These are phyloP conservation scores for Athene noctua DNA, from an alignment of 2,113 vertebrate species.

Conservation along the genomic window DNA sequence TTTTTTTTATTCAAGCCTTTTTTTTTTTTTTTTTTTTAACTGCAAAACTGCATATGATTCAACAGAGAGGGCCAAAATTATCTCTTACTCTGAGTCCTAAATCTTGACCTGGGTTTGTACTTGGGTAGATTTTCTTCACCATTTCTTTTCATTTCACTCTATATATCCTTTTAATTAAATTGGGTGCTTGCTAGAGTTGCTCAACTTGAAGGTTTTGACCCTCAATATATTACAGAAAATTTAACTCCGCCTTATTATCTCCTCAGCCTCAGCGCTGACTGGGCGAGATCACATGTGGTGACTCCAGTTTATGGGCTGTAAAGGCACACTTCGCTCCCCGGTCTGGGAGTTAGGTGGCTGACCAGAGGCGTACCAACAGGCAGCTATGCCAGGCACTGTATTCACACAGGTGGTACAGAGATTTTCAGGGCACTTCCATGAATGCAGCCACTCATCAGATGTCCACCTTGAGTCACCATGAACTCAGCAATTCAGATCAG, in stretches of 20 bases:
- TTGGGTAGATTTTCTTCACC: neutral
- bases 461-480: neutral
- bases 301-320: accelerated
- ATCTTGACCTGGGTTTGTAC: neutral
- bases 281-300: accelerated
- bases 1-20: neutral
- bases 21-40: neutral
- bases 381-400: neutral
- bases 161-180: conserved; percentile 1
- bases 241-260: neutral
- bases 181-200: neutral
- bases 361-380: neutral
- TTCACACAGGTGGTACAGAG: neutral
- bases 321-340: accelerated
- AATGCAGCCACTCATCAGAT: neutral
- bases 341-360: neutral
- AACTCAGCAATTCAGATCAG: neutral
- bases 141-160: neutral
- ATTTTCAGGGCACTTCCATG: neutral
- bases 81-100: neutral
- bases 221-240: neutral
- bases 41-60: neutral
- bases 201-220: neutral
- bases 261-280: neutral
- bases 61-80: neutral